Evolutionary conservation across 1,140 invertebrate species (phyloP).

Genomic region (Octopus bimaculoides): DNA sequence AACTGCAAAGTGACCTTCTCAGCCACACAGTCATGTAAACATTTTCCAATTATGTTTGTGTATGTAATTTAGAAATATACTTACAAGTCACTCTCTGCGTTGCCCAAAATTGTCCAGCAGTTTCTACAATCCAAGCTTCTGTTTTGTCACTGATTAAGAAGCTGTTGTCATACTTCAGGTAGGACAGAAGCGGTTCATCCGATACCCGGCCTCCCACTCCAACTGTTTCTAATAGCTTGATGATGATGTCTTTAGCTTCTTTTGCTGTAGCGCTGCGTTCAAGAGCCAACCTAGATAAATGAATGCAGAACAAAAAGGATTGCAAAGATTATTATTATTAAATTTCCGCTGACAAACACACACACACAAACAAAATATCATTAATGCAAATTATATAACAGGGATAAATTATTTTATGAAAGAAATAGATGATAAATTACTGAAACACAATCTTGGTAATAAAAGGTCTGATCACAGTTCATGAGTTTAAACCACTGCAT

Average conservation of each 20-base stretch:
- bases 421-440: too few relatives aligned
- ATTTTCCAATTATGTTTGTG: too few relatives aligned
- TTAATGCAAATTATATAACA: too few relatives aligned
- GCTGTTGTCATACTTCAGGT: slow-evolving; percentile 45
- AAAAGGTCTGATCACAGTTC: not conserved
- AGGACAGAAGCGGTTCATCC: slow-evolving; percentile 29
- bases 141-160: slow-evolving; percentile 43
- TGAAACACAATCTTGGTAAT: too few relatives aligned
- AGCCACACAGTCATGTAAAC: not conserved
- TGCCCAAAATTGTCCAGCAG: slow-evolving; percentile 64
- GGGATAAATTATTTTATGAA: too few relatives aligned
- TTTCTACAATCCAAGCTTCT: slow-evolving; percentile 52
- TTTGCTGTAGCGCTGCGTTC: slow-evolving; percentile 66
- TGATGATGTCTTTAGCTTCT: slow-evolving; percentile 68
- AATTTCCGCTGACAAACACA: too few relatives aligned
- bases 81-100: slow-evolving; percentile 69
- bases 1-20: too few relatives aligned
- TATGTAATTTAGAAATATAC: not conserved
- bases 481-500: not conserved
- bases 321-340: too few relatives aligned
- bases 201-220: slow-evolving; percentile 67
- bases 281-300: slow-evolving; percentile 64
- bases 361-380: too few relatives aligned
- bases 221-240: slow-evolving; percentile 65
- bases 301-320: not conserved